phyloP scores from a whole-genome alignment of 2,888 invertebrate genomes.

The Drepana falcataria region DNA sequence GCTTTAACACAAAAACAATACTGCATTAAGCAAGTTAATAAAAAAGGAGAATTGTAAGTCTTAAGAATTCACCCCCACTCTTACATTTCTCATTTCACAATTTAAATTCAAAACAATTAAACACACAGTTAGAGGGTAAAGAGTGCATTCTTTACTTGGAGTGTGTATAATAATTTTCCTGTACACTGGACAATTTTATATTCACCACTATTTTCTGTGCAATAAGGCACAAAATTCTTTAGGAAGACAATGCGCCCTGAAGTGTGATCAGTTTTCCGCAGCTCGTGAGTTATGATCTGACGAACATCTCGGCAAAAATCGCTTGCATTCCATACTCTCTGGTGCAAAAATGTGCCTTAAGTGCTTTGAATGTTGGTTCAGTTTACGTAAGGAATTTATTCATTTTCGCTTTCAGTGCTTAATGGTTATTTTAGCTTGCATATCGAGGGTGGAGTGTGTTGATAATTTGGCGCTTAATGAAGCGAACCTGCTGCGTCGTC shows the following conservation, averaged over 20 bases:
- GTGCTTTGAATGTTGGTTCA: constrained; percentile 27
- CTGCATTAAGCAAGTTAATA: neutral
- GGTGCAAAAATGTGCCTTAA: constrained; percentile 52
- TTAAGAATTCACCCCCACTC: constrained; percentile 58
- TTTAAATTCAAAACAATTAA: constrained; percentile 74
- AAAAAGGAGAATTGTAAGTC: constrained; percentile 7
- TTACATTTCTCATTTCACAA: constrained; percentile 49
- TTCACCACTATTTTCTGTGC: constrained; percentile 10
- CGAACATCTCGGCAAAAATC: constrained; percentile 52
- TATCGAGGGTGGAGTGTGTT: constrained; percentile 54
- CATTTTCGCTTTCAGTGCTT: constrained; percentile 34
- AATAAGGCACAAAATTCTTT: constrained; percentile 30
- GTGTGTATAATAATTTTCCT: constrained; percentile 41
- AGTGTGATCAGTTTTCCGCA: constrained; percentile 49
- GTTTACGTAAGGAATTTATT: constrained; percentile 27
- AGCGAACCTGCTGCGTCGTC: constrained; percentile 62
- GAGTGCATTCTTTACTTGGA: constrained; percentile 53
- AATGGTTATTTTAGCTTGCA: constrained; percentile 64
- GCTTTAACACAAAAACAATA: constrained; percentile 19
- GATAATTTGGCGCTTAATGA: constrained; percentile 76
- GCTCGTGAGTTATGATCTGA: constrained; percentile 64
- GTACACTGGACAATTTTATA: constrained; percentile 10
- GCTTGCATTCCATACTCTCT: constrained; percentile 37
- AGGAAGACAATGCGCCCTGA: constrained; percentile 20
- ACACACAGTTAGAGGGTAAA: constrained; percentile 54